phyloP scores from a whole-genome alignment of 2,797 vertebrate genomes.

The Ispidina picta region DNA sequence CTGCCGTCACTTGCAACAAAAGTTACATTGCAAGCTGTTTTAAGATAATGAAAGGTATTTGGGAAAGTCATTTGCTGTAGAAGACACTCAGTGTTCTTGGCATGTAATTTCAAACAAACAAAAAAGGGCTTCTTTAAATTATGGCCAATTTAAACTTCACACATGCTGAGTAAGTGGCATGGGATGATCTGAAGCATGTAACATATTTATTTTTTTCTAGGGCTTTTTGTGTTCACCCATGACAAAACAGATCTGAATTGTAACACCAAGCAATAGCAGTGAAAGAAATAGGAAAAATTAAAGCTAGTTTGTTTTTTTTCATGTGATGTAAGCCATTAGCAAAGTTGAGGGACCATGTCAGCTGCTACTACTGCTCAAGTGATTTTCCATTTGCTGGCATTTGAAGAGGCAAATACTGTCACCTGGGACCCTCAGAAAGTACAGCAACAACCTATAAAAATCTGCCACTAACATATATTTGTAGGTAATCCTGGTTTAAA shows the following conservation, averaged over 20 bases:
- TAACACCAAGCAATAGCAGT: slow-evolving; percentile 43
- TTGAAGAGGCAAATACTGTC: slow-evolving; percentile 44
- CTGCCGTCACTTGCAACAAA: neutral
- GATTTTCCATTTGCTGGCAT: slow-evolving; percentile 71
- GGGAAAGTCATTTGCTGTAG: neutral
- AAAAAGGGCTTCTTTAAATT: slow-evolving; percentile 22
- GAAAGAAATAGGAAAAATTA: slow-evolving; percentile 52
- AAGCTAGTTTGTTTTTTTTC: slow-evolving; percentile 43
- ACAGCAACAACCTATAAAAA: slow-evolving; percentile 44
- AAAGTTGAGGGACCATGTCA: slow-evolving; percentile 76
- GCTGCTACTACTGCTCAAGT: slow-evolving; percentile 51
- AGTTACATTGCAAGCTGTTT: slow-evolving; percentile 12
- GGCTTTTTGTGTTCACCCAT: slow-evolving; percentile 42
- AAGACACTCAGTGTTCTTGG: slow-evolving; percentile 20
- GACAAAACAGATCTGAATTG: neutral
- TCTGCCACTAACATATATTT: slow-evolving; percentile 39
- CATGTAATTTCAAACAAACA: neutral
- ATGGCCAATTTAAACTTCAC: slow-evolving; percentile 36
- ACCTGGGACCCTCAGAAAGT: slow-evolving; percentile 62
- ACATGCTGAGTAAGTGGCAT: slow-evolving; percentile 30
- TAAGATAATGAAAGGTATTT: neutral
- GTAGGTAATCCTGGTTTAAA: slow-evolving; percentile 35
- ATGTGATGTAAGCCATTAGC: slow-evolving; percentile 42
- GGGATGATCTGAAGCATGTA: slow-evolving; percentile 38
- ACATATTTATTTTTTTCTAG: slow-evolving; percentile 28